Evolutionary conservation across 1,140 invertebrate species (phyloP), one percentile per base, ranked within the genome.

Genomic region (Amphibalanus amphitrite): DNA sequence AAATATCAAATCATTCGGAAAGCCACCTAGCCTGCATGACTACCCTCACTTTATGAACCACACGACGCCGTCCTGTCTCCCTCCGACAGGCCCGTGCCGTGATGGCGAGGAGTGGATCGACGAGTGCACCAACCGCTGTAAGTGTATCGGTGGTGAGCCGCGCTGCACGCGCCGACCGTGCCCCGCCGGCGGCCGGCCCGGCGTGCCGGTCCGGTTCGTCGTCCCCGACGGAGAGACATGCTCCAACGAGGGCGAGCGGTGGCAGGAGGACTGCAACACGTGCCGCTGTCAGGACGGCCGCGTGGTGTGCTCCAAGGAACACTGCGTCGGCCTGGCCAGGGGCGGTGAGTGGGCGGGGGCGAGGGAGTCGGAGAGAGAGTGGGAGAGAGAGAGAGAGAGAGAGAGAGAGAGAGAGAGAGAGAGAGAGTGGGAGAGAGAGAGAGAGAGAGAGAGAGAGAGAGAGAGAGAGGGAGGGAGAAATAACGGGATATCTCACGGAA

Each of bases 281-380:
- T 71, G 71, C 71, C 28, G 28, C 47, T 71, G 71, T 25, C 30
- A 28, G 0, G 71, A 17, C 26, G 59, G 71, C 28, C 25, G 47
- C 38, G 71, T 69, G 0, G 1, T n/a, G n/a, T 71, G 71, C 29
- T 67, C 71, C 47, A n/a, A 29, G 4, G 6, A 69, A 26, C 28
- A 59, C 28, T 71, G 71, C 17, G 68, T 71, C 38, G 84, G 13
- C 81, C 85, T 67, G 92, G 90, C 76, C 88, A 90, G 47, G 17
- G 47, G 47, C 10, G 47, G 47, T 59, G 47, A 59, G 47, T 13
- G 10, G 33, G 4, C 33, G 15, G 4, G 33, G 33, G 15, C 33
- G 33, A 15, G 33, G 4, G 33, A n/a, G n/a, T n/a, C n/a, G n/a
- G n/a, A n/a, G n/a, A n/a, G n/a, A n/a, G n/a, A n/a, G 33, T 38